phyloP scores from a whole-genome alignment of 2,888 invertebrate species.

The Penaeus monodon region DNA sequence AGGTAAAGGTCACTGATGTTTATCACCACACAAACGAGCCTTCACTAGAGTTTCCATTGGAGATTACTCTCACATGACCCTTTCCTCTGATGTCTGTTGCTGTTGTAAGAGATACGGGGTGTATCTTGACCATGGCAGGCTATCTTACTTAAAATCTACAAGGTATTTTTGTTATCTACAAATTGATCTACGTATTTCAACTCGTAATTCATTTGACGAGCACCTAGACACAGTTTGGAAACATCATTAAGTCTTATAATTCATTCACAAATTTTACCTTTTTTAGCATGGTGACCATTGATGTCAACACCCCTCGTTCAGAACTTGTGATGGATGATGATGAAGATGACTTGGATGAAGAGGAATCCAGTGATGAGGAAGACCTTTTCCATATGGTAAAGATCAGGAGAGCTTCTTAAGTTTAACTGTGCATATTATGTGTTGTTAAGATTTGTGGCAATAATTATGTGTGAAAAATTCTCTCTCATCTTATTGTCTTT shows the following conservation, averaged over 20 bases:
- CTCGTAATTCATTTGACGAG: too few species aligned
- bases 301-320: conserved; percentile 78
- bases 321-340: conserved; percentile 70
- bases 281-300: conserved; percentile 81
- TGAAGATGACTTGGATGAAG: conserved; percentile 68
- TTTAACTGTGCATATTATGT: conserved; percentile 65
- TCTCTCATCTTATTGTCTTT: not conserved
- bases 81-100: too few species aligned
- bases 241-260: not conserved
- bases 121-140: too few species aligned
- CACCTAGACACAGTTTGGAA: too few species aligned
- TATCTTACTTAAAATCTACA: too few species aligned
- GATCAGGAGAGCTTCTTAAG: conserved; percentile 48
- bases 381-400: conserved; percentile 67
- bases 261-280: conserved; percentile 48
- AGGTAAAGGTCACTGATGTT: too few species aligned
- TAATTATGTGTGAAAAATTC: not conserved
- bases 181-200: too few species aligned
- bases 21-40: too few species aligned
- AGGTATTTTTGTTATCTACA: too few species aligned
- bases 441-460: not conserved
- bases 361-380: conserved; percentile 40
- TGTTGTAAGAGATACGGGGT: too few species aligned
- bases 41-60: too few species aligned
- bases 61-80: too few species aligned